Evolutionary conservation across 2,888 invertebrate species (phyloP).

Genomic region (Aleiodes alternator): DNA sequence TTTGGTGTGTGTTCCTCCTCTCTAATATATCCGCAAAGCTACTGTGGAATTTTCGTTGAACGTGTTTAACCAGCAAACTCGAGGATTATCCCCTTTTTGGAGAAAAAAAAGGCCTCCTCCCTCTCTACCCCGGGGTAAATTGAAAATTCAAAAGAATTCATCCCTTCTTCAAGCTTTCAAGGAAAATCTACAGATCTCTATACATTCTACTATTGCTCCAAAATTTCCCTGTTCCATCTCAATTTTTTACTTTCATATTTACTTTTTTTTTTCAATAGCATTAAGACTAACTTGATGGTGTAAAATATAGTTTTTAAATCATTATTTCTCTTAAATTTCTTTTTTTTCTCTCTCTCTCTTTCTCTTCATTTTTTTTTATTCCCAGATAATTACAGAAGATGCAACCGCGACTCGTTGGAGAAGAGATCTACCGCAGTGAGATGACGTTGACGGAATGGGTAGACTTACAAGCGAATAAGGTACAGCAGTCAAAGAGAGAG

Average conservation of each 20-base stretch:
- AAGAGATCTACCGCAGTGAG: slow-evolving; percentile 44
- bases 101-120: slow-evolving; percentile 31
- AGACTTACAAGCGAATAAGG: slow-evolving; percentile 28
- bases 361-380: background rate
- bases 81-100: slow-evolving; percentile 51
- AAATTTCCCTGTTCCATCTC: background rate
- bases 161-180: slow-evolving; percentile 23
- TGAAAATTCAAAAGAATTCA: slow-evolving; percentile 28
- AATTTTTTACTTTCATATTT: background rate
- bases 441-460: slow-evolving; percentile 29
- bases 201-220: too few species aligned
- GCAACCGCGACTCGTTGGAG: slow-evolving; percentile 23
- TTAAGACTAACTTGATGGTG: slow-evolving; percentile 39
- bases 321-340: slow-evolving; percentile 24
- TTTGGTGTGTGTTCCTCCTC: background rate
- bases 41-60: slow-evolving; percentile 49
- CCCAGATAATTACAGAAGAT: slow-evolving; percentile 26
- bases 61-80: slow-evolving; percentile 53
- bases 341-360: background rate
- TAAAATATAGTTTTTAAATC: slow-evolving; percentile 37
- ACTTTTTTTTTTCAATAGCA: background rate
- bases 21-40: slow-evolving; percentile 33
- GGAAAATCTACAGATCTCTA: background rate
- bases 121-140: background rate
- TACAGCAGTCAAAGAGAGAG: slow-evolving; percentile 37